Conservation (phyloP, 35 echinoderm and acorn worm genomes). For the Ptychodera flava region DNA sequence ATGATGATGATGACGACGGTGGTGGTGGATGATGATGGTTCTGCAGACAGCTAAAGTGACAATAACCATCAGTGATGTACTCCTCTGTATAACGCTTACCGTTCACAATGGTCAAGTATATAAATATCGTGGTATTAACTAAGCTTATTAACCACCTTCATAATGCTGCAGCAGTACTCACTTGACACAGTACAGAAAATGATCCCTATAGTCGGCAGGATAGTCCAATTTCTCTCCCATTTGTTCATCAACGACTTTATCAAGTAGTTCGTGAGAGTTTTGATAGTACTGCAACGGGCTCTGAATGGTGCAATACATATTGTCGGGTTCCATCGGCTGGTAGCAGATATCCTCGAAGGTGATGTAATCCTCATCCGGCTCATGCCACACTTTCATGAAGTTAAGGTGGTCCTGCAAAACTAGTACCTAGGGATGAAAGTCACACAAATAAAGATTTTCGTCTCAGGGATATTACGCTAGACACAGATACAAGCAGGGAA, state of each 20-base stretch:
- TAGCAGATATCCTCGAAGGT: constrained; percentile 53
- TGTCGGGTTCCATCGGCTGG: constrained; percentile 26
- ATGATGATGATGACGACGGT: constrained; percentile 4
- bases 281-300: constrained; percentile 49
- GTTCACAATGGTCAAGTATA: too few relatives aligned
- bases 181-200: constrained; percentile 68
- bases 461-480: background rate
- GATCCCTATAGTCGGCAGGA: constrained; percentile 46
- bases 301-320: constrained; percentile 24
- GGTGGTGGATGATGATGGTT: background rate
- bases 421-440: constrained; percentile 1
- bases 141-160: too few relatives aligned
- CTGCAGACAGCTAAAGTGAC: background rate
- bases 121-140: too few relatives aligned
- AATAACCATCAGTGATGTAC: background rate
- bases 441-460: background rate
- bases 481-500: too few relatives aligned
- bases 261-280: constrained; percentile 13
- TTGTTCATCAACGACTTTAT: constrained; percentile 8
- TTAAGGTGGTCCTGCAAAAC: constrained; percentile 21
- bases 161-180: too few relatives aligned
- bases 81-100: background rate
- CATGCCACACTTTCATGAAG: constrained; percentile 1
- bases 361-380: background rate
- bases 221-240: background rate